Evolutionary conservation across 2,797 vertebrate species (phyloP), one percentile per base, ranked within the genome.

Genomic region (Enteromius anoplus): DNA sequence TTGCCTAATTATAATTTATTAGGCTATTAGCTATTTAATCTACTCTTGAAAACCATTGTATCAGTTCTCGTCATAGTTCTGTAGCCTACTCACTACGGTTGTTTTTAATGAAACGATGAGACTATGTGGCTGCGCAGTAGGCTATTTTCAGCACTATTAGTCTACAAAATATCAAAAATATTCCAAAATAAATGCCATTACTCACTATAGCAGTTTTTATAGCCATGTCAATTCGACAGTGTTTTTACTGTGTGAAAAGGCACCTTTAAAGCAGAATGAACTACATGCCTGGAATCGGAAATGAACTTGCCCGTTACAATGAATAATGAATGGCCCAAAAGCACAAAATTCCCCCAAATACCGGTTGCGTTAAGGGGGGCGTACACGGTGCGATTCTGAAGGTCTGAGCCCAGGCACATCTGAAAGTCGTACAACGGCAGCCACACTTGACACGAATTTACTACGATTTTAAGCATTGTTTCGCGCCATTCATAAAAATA

Each of bases 281-380:
- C 70, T 70, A 73, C 66, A 86, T 78, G 68, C 77, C 75, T 73
- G 37, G 47, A n/a, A 66, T 77, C 68, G 64, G 75, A 85, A 75
- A 87, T 64, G 6, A 4, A 37, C 21, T 11, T 19, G 32, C 49
- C 14, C 7, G 12, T 83, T 65, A 71, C 77, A 76, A 81, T 29
- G 21, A 55, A 26, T 26, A 26, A 26, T 26, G 26, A 26, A 26
- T 26, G 26, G 26, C 26, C 66, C 10, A 26, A 1, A 62, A 78
- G 86, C 80, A 70, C 87, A 88, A 78, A 93, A 94, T 89, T 91
- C 87, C 90, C 88, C 91, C 86, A 84, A 88, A 94, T 94, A 94
- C 93, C 88, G 91, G 49, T 37, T 2, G 78, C 88, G 85, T 94
- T 92, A 94, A 15, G 45, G 3, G 3, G 14, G 45, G 45, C 3